Percentiles rank a stretch among this genome's conserved stretches.
These are phyloP conservation scores for Merluccius polli DNA, from an alignment of 2,797 vertebrate genomes.

Conservation along the genomic window DNA sequence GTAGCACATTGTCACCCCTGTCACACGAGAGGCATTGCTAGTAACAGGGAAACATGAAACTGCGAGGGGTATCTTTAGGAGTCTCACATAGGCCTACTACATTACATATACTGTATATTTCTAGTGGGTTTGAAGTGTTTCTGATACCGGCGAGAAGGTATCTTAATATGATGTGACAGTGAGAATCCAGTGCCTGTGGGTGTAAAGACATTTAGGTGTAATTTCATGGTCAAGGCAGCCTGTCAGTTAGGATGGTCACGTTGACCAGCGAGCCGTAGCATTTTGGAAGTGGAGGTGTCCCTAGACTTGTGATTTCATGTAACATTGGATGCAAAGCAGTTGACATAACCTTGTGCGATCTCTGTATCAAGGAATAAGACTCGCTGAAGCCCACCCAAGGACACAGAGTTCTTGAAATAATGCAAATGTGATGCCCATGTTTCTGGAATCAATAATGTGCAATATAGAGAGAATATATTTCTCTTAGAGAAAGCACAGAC, in stretches of 20 bases:
- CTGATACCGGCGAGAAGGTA: constrained; percentile 28
- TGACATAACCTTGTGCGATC: constrained; percentile 7
- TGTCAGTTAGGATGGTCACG: constrained; percentile 37
- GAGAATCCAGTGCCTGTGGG: constrained; percentile 31
- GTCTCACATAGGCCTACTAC: not conserved
- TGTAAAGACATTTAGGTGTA: constrained; percentile 46
- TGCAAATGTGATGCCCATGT: not conserved
- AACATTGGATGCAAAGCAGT: not conserved
- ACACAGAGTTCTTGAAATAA: not conserved
- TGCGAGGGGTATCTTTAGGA: not conserved
- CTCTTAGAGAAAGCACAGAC: not conserved
- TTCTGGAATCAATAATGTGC: not conserved
- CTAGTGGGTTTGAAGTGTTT: not conserved
- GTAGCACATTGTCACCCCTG: constrained; percentile 68
- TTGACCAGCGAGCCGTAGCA: constrained; percentile 24
- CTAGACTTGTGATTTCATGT: constrained; percentile 26
- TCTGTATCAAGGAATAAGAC: not conserved
- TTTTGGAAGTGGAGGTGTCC: constrained; percentile 16
- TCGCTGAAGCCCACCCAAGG: not conserved
- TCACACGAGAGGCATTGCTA: constrained; percentile 17
- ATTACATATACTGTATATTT: not conserved
- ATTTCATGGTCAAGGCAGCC: constrained; percentile 47
- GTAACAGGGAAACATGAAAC: not conserved
- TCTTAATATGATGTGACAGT: constrained; percentile 40
- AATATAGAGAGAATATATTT: not conserved